Percentiles rank a stretch among this genome's conserved stretches.
phyloP scores from a whole-genome alignment of 2,888 invertebrate species.

The Latrodectus hesperus region DNA sequence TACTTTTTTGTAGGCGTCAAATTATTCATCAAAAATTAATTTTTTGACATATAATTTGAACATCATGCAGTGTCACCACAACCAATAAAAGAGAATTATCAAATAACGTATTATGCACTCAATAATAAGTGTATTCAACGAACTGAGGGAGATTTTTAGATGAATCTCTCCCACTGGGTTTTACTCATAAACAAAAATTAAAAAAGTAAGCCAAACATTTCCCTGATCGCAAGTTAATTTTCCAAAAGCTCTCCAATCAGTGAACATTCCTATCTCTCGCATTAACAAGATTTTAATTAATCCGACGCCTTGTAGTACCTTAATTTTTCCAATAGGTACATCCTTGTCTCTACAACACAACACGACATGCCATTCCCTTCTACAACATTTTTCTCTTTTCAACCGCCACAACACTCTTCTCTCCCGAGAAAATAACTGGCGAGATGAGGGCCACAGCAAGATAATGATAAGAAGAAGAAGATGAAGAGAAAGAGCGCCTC shows the following conservation, averaged over 20 bases:
- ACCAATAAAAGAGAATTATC: too few species aligned
- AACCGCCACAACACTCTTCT: conserved; percentile 6
- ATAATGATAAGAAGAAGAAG: conserved; percentile 57
- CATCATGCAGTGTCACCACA: too few species aligned
- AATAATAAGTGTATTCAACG: too few species aligned
- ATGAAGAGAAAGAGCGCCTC: conserved; percentile 22
- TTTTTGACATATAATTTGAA: too few species aligned
- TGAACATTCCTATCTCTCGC: conserved; percentile 65
- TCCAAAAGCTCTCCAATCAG: conserved; percentile 27
- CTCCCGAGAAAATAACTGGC: conserved; percentile 51
- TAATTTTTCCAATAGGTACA: conserved; percentile 67
- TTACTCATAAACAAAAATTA: conserved; percentile 15
- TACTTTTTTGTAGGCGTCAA: too few species aligned
- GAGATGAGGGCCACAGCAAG: conserved; percentile 32
- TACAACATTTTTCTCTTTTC: conserved; percentile 46
- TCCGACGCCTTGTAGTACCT: conserved; percentile 62
- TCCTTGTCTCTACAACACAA: conserved; percentile 61
- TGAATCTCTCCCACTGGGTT: neutral
- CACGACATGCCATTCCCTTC: conserved; percentile 54
- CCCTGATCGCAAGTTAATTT: conserved; percentile 49
- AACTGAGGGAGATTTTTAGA: too few species aligned
- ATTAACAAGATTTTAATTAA: conserved; percentile 68
- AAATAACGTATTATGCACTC: too few species aligned
- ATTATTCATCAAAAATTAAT: too few species aligned
- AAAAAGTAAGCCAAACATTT: neutral